Base-by-base conservation (phyloP, 1,140 invertebrate species). In the Drosophila micromelanica region DNA sequence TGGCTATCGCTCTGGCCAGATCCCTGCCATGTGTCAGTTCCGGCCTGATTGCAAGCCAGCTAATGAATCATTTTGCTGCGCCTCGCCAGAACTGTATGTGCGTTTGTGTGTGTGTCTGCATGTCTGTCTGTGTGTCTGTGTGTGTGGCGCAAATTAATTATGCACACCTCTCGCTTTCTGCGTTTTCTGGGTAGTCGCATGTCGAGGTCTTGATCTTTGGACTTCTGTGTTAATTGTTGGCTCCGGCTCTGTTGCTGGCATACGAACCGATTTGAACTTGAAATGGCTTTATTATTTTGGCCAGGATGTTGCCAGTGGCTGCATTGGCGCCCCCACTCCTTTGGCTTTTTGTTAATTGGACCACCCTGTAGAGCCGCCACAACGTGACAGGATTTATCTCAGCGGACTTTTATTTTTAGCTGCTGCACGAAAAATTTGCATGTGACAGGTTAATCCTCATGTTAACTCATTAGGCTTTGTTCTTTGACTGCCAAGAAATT, bases 151-250 rank as follows among this genome's bases (percentile, higher is more conserved):
- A 76, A 89, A 89, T 89, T 89, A 89, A 89, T 89, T 89, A 89
- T 89, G 84, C 84, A 89, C 84, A 89, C 84, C 84, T 89, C 76
- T 82, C 30, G 37, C 61, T 46, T 76, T 67, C 54, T 71, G 54
- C 63, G 51, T 67, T 73, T 73, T 73, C 57, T 72, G 64, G 48
- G 45, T 30, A 65, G 61, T 52, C 32, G 64, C 61, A 48, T 67
- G 76, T 73, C 77, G 80, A 74, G 85, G 84, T 89, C 84, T 89
- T 90, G 84, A 89, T 89, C 84, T 89, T 80, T 89, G 69, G 84
- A 89, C 84, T 70, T 73, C 79, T 90, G 84, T 89, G 84, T 89
- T 89, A 89, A 89, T 89, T 89, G 85, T 90, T 78, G 73, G 35
- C 42, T 75, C 32, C 13, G 46, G 30, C 49, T 59, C 37, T 30